These are phyloP conservation scores for Hymenopus coronatus DNA, from an alignment of 2,888 invertebrate genomes.

Conservation along the genomic window DNA sequence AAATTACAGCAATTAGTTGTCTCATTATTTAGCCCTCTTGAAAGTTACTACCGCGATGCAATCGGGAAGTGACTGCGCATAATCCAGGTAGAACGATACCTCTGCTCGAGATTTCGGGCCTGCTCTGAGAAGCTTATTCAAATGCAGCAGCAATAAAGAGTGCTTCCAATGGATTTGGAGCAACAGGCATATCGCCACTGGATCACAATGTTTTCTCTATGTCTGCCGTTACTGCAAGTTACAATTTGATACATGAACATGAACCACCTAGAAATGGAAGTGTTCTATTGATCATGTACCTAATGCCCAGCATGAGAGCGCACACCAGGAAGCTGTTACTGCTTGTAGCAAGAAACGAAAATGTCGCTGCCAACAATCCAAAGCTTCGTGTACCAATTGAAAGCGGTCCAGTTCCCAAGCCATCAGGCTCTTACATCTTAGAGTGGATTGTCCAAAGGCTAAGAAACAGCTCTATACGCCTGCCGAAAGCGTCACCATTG, in stretches of 20 bases:
- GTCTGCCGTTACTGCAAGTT: not conserved
- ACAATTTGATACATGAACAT: not conserved
- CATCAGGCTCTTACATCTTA: not conserved
- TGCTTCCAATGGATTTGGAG: not conserved
- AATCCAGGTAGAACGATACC: not conserved
- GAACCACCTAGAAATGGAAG: too few species aligned
- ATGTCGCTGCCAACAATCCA: not conserved
- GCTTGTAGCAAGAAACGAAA: not conserved
- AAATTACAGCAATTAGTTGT: conserved; percentile 8
- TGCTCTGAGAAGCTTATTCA: conserved; percentile 6
- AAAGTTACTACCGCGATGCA: conserved; percentile 2
- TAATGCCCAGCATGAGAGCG: too few species aligned
- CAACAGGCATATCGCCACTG: not conserved
- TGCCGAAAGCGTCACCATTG: not conserved
- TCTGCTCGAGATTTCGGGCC: not conserved
- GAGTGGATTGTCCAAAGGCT: too few species aligned
- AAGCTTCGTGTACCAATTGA: not conserved
- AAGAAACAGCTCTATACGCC: not conserved
- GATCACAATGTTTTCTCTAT: not conserved
- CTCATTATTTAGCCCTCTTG: conserved; percentile 1
- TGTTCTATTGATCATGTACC: too few species aligned
- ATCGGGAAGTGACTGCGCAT: not conserved
- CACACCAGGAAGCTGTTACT: too few species aligned
- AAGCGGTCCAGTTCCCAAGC: not conserved
- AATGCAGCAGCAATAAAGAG: conserved; percentile 1